Conservation (phyloP, 2,888 invertebrate species). For the Altica lythri region DNA sequence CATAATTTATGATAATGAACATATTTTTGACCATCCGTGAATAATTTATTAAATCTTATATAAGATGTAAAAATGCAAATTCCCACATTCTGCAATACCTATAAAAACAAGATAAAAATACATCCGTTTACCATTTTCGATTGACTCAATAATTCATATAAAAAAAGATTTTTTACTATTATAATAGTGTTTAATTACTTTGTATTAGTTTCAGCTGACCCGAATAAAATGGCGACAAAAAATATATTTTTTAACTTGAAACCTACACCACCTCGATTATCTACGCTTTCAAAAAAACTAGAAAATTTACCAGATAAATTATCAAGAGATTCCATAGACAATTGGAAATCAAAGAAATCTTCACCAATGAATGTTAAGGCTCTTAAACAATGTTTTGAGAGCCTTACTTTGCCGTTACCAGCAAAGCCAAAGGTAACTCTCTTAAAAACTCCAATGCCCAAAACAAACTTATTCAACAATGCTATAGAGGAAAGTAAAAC, state of each 20-base stretch:
- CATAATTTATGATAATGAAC: no score
- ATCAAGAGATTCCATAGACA: conserved; percentile 23
- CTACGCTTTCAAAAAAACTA: conserved; percentile 15
- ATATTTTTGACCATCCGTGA: no score
- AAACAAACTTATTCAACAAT: conserved; percentile 35
- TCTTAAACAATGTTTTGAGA: conserved; percentile 64
- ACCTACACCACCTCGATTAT: conserved; percentile 2
- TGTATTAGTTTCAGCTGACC: no score
- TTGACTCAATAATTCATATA: no score
- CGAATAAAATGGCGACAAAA: conserved; percentile 6
- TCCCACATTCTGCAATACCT: no score
- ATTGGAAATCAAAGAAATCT: conserved; percentile 26
- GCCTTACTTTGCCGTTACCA: conserved; percentile 38
- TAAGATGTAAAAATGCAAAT: no score
- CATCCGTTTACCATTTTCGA: no score
- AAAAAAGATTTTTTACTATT: no score
- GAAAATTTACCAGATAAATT: conserved; percentile 5
- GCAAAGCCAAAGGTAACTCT: conserved; percentile 34
- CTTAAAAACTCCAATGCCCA: conserved; percentile 33
- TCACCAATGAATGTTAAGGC: conserved; percentile 60
- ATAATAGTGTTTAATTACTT: no score
- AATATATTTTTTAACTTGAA: conserved; percentile 11
- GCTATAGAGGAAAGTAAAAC: conserved; percentile 34
- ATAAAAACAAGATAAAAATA: no score
- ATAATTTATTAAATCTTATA: no score